A percentile compares a stretch with the other conserved stretches of the same genome.
phyloP scores from a whole-genome alignment of 2,797 vertebrate species.

The Anomalospiza imberbis region DNA sequence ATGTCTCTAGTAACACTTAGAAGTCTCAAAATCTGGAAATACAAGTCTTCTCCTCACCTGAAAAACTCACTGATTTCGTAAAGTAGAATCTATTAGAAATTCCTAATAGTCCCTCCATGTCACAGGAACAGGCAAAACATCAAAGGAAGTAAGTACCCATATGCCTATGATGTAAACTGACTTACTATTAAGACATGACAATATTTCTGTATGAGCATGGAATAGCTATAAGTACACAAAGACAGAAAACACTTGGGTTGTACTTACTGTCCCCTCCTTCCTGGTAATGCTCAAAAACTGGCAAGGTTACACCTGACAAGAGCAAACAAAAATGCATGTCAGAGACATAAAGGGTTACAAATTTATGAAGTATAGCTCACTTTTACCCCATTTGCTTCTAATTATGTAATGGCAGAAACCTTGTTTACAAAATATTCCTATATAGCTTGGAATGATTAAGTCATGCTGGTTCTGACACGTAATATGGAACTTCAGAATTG shows the following conservation, averaged over 20 bases:
- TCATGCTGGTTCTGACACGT: not conserved
- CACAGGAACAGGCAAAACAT: not conserved
- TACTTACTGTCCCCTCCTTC: slow-evolving; percentile 98
- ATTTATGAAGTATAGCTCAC: not conserved
- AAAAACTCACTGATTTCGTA: not conserved
- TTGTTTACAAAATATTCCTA: not conserved
- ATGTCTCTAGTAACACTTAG: not conserved
- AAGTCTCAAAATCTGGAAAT: not conserved
- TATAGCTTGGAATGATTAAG: not conserved
- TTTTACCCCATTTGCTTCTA: not conserved
- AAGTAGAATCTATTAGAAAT: not conserved
- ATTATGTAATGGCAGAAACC: not conserved
- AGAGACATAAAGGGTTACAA: not conserved
- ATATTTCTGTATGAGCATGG: not conserved
- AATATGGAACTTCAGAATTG: not conserved
- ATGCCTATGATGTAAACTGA: not conserved
- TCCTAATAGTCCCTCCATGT: not conserved
- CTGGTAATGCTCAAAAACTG: slow-evolving; percentile 97
- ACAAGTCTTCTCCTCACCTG: not conserved
- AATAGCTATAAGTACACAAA: not conserved
- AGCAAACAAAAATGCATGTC: not conserved
- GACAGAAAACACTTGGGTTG: not conserved
- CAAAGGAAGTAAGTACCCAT: not conserved
- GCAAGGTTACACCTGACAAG: slow-evolving; percentile 91
- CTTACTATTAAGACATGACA: not conserved